phyloP scores from a whole-genome alignment of 2,113 vertebrate genomes.

The Platysteira castanea region DNA sequence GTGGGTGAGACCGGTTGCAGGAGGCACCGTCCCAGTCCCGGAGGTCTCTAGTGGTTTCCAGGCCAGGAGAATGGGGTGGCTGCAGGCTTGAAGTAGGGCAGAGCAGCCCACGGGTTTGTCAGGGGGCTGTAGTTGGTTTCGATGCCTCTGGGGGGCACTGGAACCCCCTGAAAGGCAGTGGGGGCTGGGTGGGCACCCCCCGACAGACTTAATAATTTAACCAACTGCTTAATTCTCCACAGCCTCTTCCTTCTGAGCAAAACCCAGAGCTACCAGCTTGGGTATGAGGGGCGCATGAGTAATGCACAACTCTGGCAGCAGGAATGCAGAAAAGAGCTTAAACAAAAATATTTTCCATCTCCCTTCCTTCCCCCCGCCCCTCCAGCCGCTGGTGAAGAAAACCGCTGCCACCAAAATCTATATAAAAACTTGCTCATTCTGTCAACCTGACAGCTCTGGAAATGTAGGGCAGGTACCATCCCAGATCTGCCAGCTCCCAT shows the following conservation, averaged over 20 bases:
- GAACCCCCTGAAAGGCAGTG: not conserved
- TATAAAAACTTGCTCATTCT: conserved; percentile 42
- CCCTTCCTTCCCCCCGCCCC: not conserved
- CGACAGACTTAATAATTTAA: conserved; percentile 1
- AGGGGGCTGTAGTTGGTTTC: not conserved
- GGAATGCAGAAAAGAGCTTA: not conserved
- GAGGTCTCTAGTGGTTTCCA: rapidly evolving
- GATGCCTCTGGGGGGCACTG: conserved; percentile 54
- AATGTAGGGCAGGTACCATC: conserved; percentile 51
- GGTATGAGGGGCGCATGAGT: not conserved
- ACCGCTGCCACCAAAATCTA: not conserved
- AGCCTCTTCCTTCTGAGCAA: not conserved
- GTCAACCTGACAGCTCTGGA: not conserved
- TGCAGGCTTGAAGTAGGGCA: not conserved
- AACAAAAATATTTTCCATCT: not conserved
- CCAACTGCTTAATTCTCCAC: not conserved
- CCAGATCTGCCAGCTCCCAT: conserved; percentile 46
- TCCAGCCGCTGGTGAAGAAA: not conserved
- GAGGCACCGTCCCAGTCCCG: rapidly evolving
- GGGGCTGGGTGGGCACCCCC: not conserved
- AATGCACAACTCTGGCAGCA: not conserved
- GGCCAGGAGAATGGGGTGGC: not conserved
- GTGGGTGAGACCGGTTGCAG: rapidly evolving
- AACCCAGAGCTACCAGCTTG: not conserved
- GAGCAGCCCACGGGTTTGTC: not conserved